Conservation (phyloP, 2,888 invertebrate species). For the Lasioglossum figueresi region DNA sequence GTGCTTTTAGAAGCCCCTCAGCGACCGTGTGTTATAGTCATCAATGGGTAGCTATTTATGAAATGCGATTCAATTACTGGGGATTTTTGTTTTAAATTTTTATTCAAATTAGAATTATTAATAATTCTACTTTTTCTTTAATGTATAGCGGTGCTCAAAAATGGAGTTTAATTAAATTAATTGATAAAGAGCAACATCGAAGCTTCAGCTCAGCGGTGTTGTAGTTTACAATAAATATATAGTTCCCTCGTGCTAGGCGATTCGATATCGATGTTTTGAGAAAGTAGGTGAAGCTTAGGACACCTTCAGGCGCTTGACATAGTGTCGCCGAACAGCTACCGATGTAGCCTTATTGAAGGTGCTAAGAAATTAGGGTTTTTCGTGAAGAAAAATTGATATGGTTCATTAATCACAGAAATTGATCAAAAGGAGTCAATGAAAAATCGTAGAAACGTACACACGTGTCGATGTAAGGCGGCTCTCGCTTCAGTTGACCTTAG, state of each 20-base stretch:
- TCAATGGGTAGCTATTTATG: background rate
- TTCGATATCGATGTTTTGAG: constrained; percentile 1
- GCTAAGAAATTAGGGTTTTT: background rate
- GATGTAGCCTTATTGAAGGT: background rate
- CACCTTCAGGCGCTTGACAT: constrained; percentile 9
- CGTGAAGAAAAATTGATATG: background rate
- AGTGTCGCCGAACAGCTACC: background rate
- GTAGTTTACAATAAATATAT: background rate
- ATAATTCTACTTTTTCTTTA: background rate
- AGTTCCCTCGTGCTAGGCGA: background rate
- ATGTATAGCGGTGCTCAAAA: background rate
- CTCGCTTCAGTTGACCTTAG: background rate
- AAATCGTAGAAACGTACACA: background rate
- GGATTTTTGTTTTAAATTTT: background rate
- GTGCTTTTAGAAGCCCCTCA: constrained; percentile 34
- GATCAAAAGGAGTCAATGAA: background rate
- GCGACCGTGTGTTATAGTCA: background rate
- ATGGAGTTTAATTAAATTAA: background rate
- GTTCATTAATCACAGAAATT: background rate
- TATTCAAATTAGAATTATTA: background rate
- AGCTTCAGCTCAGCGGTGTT: background rate
- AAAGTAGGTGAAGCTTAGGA: constrained; percentile 15
- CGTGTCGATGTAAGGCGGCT: background rate
- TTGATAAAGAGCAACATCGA: background rate
- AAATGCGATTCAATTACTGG: background rate